Evolutionary conservation across 2,113 vertebrate species (phyloP).

Genomic region (Tichodroma muraria): DNA sequence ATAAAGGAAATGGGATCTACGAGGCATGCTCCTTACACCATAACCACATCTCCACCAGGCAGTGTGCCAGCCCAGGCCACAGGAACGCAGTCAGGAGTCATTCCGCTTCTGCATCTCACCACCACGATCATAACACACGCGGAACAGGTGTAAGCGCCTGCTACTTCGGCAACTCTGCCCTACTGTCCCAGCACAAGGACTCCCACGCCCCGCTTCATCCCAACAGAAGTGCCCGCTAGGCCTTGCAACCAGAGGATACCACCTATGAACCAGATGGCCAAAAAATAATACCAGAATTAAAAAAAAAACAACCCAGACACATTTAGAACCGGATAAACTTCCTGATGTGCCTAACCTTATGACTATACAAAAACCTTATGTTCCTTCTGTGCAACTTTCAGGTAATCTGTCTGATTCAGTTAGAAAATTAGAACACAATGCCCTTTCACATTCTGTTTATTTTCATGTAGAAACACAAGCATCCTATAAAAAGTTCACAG

Average conservation of each 20-base stretch:
- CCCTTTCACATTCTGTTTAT: background rate
- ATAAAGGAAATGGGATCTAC: background rate
- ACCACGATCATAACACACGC: accelerated
- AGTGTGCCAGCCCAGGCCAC: background rate
- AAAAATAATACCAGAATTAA: background rate
- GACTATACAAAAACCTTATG: background rate
- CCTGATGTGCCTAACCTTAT: background rate
- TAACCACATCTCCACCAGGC: background rate
- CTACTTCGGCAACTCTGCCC: background rate
- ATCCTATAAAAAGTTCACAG: background rate
- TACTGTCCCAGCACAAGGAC: background rate
- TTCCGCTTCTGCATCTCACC: background rate
- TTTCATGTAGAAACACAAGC: background rate
- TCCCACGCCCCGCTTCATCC: background rate
- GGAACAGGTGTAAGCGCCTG: background rate
- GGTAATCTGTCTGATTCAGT: background rate
- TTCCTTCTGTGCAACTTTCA: background rate
- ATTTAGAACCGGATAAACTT: background rate
- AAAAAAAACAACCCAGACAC: background rate
- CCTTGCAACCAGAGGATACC: background rate
- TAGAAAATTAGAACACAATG: background rate
- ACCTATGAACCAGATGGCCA: background rate
- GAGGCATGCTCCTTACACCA: background rate
- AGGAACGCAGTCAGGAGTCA: accelerated
- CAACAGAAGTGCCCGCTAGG: background rate